Percentiles rank a stretch among this genome's conserved stretches.
These are phyloP conservation scores for Aleadryas rufinucha DNA, from an alignment of 2,113 vertebrate species.

Conservation along the genomic window DNA sequence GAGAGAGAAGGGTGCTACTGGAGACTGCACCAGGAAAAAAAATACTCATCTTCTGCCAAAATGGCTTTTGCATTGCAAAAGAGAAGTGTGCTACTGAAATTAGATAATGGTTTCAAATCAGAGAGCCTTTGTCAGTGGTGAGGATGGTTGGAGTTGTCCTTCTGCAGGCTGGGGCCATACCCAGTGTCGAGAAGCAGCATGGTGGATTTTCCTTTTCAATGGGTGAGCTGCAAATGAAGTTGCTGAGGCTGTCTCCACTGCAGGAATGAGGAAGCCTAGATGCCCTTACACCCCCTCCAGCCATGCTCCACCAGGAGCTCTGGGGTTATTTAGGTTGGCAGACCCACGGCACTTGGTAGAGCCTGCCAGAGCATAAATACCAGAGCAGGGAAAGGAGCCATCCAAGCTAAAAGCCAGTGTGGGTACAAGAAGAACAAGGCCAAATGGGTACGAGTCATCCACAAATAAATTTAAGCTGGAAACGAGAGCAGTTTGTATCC, in stretches of 20 bases:
- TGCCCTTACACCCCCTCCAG: neutral
- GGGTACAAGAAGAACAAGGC: conserved; percentile 41
- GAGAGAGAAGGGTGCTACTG: neutral
- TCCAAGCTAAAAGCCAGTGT: neutral
- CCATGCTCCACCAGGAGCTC: neutral
- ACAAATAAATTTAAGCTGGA: conserved; percentile 47
- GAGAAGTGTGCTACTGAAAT: neutral
- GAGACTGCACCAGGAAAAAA: neutral
- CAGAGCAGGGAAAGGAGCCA: conserved; percentile 34
- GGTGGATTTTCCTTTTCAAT: neutral
- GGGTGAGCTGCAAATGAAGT: neutral
- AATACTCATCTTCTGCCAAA: neutral
- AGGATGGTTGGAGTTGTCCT: neutral
- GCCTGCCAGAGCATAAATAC: conserved; percentile 8
- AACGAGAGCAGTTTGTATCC: conserved; percentile 27
- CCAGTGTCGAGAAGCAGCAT: fast-evolving
- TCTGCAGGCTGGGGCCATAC: neutral
- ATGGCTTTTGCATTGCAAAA: neutral
- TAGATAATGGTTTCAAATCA: neutral
- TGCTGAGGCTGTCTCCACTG: fast-evolving
- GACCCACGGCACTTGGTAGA: fast-evolving
- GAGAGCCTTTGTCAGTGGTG: neutral
- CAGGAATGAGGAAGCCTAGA: neutral
- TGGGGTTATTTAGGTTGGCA: conserved; percentile 28
- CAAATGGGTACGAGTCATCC: conserved; percentile 34